A percentile compares a stretch with the other conserved stretches of the same genome.
Conservation (phyloP, 2,113 vertebrate species). For the Caretta caretta region DNA sequence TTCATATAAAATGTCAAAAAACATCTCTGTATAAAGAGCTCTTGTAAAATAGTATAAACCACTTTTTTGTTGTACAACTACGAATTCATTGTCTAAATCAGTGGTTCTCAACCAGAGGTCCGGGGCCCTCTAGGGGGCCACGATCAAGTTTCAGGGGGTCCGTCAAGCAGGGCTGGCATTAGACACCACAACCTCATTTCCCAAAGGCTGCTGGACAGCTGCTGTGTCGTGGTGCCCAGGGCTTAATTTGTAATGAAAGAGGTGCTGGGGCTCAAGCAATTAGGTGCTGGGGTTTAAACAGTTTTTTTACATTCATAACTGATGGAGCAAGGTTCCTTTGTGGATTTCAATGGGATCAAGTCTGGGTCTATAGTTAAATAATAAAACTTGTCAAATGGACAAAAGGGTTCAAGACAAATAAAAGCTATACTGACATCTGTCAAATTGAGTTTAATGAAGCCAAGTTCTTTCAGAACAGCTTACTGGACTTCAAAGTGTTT, state of each 20-base stretch:
- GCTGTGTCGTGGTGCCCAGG: neutral
- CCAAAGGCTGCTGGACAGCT: neutral
- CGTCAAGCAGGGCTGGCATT: too few relatives aligned
- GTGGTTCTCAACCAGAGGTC: too few relatives aligned
- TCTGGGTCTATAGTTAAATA: neutral
- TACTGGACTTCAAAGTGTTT: slow-evolving; percentile 25
- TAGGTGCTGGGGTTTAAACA: too few relatives aligned
- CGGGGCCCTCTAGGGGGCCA: too few relatives aligned
- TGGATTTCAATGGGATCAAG: neutral
- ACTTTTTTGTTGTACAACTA: neutral
- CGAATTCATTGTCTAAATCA: neutral
- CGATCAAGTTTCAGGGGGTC: too few relatives aligned
- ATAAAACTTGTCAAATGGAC: neutral
- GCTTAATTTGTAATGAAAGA: too few relatives aligned
- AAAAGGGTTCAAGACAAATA: slow-evolving; percentile 7
- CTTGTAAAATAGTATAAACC: neutral
- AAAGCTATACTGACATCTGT: slow-evolving; percentile 43
- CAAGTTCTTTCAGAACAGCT: slow-evolving; percentile 8
- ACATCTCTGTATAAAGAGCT: neutral
- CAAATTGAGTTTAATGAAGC: slow-evolving; percentile 46
- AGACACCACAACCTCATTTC: neutral
- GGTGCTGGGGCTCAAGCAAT: too few relatives aligned
- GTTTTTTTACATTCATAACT: too few relatives aligned
- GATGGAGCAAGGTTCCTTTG: neutral
- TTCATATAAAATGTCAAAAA: neutral